Base-by-base conservation (phyloP, 30 jellyfish, hydroid and myxozoan species). In the Cassiopea xamachana region DNA sequence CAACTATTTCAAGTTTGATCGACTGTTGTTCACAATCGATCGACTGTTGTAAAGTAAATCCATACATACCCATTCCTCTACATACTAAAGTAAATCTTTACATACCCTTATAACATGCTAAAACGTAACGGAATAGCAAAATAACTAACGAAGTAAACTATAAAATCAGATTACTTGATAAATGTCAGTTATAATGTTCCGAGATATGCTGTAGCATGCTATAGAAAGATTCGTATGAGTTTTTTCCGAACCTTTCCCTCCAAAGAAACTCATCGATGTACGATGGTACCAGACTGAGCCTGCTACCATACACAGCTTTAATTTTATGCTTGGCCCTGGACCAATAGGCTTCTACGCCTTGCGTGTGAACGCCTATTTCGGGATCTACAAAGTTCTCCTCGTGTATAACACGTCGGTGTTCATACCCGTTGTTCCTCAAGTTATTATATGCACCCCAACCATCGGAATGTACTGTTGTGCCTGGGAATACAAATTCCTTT, bases 281-380 rank as follows among this genome's bases (percentile, higher is more conserved):
- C 64, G 64, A 55, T 6, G 64, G 64, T 55, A 55, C 64, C 7
- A 55, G 64, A 55, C 12, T 6, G 10, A 55, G 12, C 64, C 64
- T 55, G 64, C 64, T 55, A 10, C 64, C 64, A 55, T 55, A 55
- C 12, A 55, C 64, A 0, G 81, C 55, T 73, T 14, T 39, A 19
- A 73, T 48, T 73, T 73, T 73, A 16, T 50, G 81, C 78, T 83
- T 83, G 55, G 85, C 72, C 46, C 78, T 67, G 60, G 73, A 48
- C 89, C 85, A 83, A 86, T 48, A 83, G 68, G 76, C 7, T 64
- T 82, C 85, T 5, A 67, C 39, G 44, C 49, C 46, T 10, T 62
- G 27, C n/a, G 92, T 83, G 85, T 83, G 92, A 45, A 83, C 88
- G 7, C 92, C 92, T 7, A 88, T 83, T 3, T 1, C 64, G 7